These are phyloP conservation scores for Eristalis tenax DNA, from an alignment of 2,888 invertebrate species.

Conservation along the genomic window DNA sequence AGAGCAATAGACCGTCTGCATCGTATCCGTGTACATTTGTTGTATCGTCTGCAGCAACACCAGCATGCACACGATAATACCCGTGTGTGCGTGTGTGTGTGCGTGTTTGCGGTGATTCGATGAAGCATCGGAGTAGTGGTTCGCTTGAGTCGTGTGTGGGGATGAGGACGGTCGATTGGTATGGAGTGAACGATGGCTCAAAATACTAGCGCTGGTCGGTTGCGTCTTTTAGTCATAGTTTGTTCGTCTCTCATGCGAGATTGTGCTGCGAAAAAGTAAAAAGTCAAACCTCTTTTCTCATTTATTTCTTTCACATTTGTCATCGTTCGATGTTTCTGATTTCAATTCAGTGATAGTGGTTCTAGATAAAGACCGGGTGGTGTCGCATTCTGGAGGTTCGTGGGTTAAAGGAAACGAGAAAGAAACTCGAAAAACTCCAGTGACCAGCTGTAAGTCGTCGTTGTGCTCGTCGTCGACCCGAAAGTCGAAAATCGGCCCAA, in stretches of 20 bases:
- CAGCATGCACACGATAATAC: background rate
- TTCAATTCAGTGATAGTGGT: conserved; percentile 14
- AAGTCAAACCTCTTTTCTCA: background rate
- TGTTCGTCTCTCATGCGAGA: conserved; percentile 61
- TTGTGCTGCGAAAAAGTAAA: conserved; percentile 33
- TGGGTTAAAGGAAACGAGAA: background rate
- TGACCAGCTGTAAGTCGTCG: background rate
- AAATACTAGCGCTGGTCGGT: conserved; percentile 49
- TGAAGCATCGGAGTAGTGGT: conserved; percentile 37
- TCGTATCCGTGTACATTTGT: conserved; percentile 1
- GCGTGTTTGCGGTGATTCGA: background rate
- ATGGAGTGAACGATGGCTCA: conserved; percentile 36
- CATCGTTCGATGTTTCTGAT: conserved; percentile 2
- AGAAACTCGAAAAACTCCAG: background rate
- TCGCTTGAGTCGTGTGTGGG: conserved; percentile 20
- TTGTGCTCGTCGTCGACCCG: background rate
- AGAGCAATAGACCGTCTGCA: conserved; percentile 9
- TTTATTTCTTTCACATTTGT: background rate
- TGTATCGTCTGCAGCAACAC: conserved; percentile 4
- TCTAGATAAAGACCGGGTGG: background rate
- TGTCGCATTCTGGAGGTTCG: background rate
- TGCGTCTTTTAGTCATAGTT: conserved; percentile 68
- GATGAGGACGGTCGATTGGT: conserved; percentile 42
- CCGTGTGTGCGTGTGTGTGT: background rate
- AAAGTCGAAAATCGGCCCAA: conserved; percentile 16